Evolutionary conservation across 2,113 vertebrate genomes (phyloP).

Genomic region (Natator depressus): DNA sequence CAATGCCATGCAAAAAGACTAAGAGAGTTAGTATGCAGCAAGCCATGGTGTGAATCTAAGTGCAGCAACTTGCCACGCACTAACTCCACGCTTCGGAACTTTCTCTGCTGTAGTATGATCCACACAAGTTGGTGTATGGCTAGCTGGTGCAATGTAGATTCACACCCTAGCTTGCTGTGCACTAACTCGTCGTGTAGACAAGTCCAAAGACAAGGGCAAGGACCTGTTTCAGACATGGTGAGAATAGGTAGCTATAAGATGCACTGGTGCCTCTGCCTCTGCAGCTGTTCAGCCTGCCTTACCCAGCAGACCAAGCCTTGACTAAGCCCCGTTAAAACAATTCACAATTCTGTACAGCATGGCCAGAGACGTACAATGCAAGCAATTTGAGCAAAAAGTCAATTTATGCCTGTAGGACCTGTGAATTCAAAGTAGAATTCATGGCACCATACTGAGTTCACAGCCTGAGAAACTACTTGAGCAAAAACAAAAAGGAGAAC

Average conservation of each 20-base stretch:
- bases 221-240: neutral
- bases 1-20: neutral
- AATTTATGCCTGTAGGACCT: neutral
- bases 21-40: neutral
- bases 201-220: neutral
- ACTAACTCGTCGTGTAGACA: neutral
- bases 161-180: neutral
- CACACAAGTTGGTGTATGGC: neutral
- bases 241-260: neutral
- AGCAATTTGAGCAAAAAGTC: neutral
- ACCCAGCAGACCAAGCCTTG: neutral
- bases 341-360: neutral
- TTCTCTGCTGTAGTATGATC: neutral
- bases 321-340: neutral
- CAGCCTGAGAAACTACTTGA: conserved; percentile 42
- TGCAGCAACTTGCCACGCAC: neutral
- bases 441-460: conserved; percentile 29
- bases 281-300: neutral
- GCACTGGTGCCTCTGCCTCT: neutral
- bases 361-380: neutral
- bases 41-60: neutral
- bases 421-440: neutral
- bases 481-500: neutral
- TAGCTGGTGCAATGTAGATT: neutral
- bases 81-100: neutral